Percentiles rank a stretch among this genome's conserved stretches.
Evolutionary conservation across 2,113 vertebrate genomes (phyloP).

Genomic region (Tringa solitaria): DNA sequence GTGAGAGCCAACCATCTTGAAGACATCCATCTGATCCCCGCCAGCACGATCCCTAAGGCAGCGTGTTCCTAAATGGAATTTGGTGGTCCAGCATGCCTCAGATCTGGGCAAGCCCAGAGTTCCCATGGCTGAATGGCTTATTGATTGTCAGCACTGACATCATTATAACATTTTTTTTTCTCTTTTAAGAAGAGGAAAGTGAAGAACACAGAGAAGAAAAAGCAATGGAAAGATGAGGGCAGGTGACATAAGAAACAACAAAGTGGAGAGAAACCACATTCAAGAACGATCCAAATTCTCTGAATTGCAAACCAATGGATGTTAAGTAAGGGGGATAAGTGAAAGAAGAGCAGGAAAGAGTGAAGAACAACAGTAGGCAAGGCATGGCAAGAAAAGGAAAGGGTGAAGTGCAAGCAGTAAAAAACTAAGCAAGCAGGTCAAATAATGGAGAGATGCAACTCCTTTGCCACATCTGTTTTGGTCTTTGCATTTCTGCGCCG

Average conservation of each 20-base stretch:
- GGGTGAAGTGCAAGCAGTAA: background rate
- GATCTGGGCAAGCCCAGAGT: background rate
- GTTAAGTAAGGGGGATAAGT: background rate
- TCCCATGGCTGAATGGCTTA: background rate
- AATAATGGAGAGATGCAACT: background rate
- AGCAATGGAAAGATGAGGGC: background rate
- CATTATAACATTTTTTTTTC: no score
- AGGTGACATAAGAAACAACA: background rate
- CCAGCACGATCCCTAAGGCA: background rate
- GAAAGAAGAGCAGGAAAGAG: background rate
- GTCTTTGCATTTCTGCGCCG: accelerated
- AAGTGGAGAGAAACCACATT: background rate
- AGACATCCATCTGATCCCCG: background rate
- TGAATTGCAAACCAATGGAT: background rate
- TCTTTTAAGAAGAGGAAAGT: background rate
- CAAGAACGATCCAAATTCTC: background rate
- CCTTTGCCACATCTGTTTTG: no score
- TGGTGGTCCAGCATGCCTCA: background rate
- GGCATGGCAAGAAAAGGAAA: background rate
- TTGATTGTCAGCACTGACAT: background rate
- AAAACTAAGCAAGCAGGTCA: background rate
- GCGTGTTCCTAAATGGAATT: background rate
- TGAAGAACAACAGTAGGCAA: background rate
- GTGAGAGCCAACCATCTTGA: background rate
- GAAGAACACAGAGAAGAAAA: background rate